Percentiles rank a stretch among this genome's conserved stretches.
Conservation (phyloP, 2,113 vertebrate species). For the Aspiorhynchus laticeps region DNA sequence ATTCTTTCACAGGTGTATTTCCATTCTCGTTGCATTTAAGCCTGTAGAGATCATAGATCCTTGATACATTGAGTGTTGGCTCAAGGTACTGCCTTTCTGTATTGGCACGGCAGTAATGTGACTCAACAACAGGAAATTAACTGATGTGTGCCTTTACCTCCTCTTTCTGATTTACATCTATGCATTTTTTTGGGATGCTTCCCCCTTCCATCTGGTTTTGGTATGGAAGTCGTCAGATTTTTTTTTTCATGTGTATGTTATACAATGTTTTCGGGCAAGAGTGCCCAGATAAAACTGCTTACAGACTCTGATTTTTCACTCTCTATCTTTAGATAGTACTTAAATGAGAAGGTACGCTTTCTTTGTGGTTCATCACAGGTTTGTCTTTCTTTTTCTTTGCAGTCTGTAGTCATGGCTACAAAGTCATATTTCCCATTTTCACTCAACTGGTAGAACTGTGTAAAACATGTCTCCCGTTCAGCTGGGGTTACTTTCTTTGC, state of each 20-base stretch:
- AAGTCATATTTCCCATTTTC: slow-evolving; percentile 1
- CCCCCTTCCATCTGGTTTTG: not conserved
- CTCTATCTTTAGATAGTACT: not conserved
- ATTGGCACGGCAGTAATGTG: not conserved
- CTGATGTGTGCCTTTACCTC: not conserved
- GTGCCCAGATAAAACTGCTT: not conserved
- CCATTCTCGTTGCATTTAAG: not conserved
- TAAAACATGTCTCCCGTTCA: slow-evolving; percentile 12
- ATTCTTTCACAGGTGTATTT: not conserved
- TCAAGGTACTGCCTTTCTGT: slow-evolving; percentile 7
- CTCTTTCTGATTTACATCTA: not conserved
- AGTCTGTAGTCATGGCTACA: slow-evolving; percentile 9
- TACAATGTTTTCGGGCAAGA: not conserved
- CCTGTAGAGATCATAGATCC: not conserved
- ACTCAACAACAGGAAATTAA: slow-evolving; percentile 7
- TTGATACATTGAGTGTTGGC: not conserved
- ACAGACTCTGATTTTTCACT: not conserved
- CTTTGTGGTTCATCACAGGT: not conserved
- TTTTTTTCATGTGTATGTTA: not conserved
- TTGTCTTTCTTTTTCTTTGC: not conserved
- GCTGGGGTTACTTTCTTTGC: not conserved
- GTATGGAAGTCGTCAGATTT: not conserved
- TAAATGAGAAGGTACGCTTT: not conserved
- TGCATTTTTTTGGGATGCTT: not conserved
- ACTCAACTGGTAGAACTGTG: not conserved